Evolutionary conservation across 2,797 vertebrate genomes (phyloP).

Genomic region (Aeoliscus strigatus): DNA sequence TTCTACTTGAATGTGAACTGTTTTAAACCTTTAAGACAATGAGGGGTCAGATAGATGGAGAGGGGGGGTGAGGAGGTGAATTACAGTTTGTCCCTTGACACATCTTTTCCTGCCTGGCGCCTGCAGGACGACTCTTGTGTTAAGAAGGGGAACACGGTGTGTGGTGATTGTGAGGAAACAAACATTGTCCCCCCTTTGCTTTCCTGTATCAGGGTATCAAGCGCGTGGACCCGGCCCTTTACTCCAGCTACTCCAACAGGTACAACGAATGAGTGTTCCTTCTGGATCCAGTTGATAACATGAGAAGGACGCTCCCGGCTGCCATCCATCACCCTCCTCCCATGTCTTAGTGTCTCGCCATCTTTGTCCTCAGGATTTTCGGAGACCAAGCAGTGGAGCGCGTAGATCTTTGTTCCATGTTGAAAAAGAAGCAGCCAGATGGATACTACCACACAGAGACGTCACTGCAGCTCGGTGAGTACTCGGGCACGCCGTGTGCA

Average conservation of each 20-base stretch:
- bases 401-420: conserved; percentile 95
- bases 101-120: conserved; percentile 38
- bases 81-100: conserved; percentile 15
- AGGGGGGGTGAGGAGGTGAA: conserved; percentile 1
- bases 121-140: not conserved
- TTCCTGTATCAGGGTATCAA: conserved; percentile 83
- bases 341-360: no score
- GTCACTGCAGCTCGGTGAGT: conserved; percentile 62
- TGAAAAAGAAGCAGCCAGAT: conserved; percentile 83
- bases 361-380: conserved; percentile 70
- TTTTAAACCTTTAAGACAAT: no score
- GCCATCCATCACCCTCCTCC: not conserved
- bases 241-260: conserved; percentile 75
- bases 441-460: conserved; percentile 70
- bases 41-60: conserved; percentile 10
- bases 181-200: conserved; percentile 2
- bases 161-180: not conserved
- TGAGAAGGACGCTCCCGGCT: no score
- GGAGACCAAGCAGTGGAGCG: conserved; percentile 83
- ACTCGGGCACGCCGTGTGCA: not conserved
- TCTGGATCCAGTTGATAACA: not conserved
- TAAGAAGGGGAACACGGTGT: not conserved
- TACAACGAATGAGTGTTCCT: no score
- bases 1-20: no score
- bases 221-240: conserved; percentile 82